phyloP scores from a whole-genome alignment of 2,888 invertebrate genomes.

The Clunio marinus region DNA sequence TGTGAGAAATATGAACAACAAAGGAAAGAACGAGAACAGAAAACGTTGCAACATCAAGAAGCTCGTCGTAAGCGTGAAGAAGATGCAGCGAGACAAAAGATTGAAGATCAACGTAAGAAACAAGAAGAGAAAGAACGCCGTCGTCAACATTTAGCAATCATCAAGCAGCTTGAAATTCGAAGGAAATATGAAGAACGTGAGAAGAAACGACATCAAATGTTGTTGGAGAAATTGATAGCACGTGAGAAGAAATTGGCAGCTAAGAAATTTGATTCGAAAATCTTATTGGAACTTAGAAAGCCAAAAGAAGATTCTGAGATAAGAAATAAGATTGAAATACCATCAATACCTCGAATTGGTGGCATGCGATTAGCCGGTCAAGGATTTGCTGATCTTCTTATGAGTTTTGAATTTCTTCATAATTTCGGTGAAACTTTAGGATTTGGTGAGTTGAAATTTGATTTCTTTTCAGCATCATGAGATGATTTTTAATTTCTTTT shows the following conservation, averaged over 20 bases:
- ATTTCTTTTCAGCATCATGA: neutral
- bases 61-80: constrained; percentile 81
- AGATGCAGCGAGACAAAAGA: constrained; percentile 76
- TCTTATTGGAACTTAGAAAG: constrained; percentile 68
- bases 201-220: constrained; percentile 59
- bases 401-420: constrained; percentile 95
- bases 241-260: constrained; percentile 79
- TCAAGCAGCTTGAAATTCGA: constrained; percentile 80
- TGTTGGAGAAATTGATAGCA: constrained; percentile 77
- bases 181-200: constrained; percentile 84
- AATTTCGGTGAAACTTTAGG: constrained; percentile 94
- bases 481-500: constrained; percentile 31
- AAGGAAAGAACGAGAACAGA: constrained; percentile 72
- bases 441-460: constrained; percentile 63
- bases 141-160: constrained; percentile 84
- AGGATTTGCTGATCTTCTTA: constrained; percentile 86
- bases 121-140: constrained; percentile 88
- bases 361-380: constrained; percentile 77
- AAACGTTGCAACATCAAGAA: constrained; percentile 75
- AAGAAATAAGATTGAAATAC: constrained; percentile 67
- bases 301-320: constrained; percentile 90
- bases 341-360: constrained; percentile 69
- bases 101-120: constrained; percentile 78
- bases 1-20: constrained; percentile 79
- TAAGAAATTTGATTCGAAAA: constrained; percentile 65